These are phyloP conservation scores for Alces alces DNA, from an alignment of 2,113 vertebrate genomes.

Conservation along the genomic window DNA sequence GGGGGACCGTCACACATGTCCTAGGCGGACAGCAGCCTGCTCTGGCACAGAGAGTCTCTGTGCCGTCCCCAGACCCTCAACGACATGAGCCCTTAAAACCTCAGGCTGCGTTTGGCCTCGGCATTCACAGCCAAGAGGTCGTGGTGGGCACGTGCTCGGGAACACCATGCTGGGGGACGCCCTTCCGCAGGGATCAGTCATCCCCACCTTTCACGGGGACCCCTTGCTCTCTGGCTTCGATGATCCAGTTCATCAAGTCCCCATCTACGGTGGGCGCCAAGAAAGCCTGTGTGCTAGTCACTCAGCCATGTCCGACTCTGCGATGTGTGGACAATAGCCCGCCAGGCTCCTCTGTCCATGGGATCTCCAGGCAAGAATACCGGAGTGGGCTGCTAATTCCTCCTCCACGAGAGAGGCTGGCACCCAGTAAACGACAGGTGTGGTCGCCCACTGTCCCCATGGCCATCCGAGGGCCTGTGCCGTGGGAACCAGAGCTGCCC, in stretches of 20 bases:
- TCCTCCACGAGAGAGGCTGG: background rate
- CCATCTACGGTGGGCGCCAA: rapidly evolving
- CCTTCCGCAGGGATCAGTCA: rapidly evolving
- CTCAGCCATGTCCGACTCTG: rapidly evolving
- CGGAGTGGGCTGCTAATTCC: background rate
- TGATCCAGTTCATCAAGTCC: background rate
- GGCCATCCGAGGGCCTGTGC: background rate
- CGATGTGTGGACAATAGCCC: rapidly evolving
- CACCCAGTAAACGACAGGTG: background rate
- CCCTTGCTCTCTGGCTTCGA: rapidly evolving
- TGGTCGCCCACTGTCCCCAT: background rate
- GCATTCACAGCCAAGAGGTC: background rate
- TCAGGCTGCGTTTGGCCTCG: background rate
- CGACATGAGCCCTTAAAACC: rapidly evolving
- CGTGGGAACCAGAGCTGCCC: too few relatives aligned
- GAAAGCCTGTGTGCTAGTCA: background rate
- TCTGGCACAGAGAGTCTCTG: background rate
- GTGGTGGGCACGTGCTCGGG: rapidly evolving
- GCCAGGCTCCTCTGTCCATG: background rate
- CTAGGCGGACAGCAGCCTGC: background rate
- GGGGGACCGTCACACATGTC: rapidly evolving
- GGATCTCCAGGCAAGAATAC: background rate
- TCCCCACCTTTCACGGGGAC: rapidly evolving
- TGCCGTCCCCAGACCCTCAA: background rate
- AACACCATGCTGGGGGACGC: background rate